Evolutionary conservation across 2,888 invertebrate genomes (phyloP), one percentile per base, ranked within the genome.

Genomic region (Electrophaes corylata): DNA sequence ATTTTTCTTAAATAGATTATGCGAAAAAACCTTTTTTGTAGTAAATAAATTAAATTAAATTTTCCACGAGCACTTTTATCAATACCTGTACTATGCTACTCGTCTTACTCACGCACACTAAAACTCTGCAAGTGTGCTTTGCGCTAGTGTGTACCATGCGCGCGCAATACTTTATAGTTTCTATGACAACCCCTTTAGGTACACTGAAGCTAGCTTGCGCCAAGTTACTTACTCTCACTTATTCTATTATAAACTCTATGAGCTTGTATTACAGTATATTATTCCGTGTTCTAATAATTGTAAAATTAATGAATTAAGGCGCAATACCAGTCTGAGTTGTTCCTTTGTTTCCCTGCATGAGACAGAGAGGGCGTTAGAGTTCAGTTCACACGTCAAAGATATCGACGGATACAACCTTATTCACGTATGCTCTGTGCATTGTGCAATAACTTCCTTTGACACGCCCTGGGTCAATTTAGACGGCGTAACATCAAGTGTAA

Each of bases 141-240:
- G 43, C 63, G 54, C 64, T 53, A 49, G 16, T 74, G 83, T 84
- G 81, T 23, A 33, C 74, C 78, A 81, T 90, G 91, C 90, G 91
- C 91, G 91, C 91, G 91, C 91, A 89, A 69, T 79, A 69, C 79
- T 85, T 84, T 83, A 80, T 78, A 84, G 91, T 91, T 91, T 88
- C 91, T 91, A 91, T 91, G 91, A 89, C 91, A 91, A 91, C 90
- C 89, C 88, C 87, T 84, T 87, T 78, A 84, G 80, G 79, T 84
- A 89, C 84, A 90, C 86, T 82, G 79, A 78, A 81, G 80, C 79
- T 81, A 77, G 81, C 83, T 85, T 83, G 84, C 83, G 86, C 87
- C 76, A 83, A 85, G 64, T 62, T 61, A 67, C 61, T 69, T 69
- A 66, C 47, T 46, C 10, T 8, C 11, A 37, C 18, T 23, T 58